phyloP scores from a whole-genome alignment of 2,888 invertebrate genomes.

The Colletes collaris region DNA sequence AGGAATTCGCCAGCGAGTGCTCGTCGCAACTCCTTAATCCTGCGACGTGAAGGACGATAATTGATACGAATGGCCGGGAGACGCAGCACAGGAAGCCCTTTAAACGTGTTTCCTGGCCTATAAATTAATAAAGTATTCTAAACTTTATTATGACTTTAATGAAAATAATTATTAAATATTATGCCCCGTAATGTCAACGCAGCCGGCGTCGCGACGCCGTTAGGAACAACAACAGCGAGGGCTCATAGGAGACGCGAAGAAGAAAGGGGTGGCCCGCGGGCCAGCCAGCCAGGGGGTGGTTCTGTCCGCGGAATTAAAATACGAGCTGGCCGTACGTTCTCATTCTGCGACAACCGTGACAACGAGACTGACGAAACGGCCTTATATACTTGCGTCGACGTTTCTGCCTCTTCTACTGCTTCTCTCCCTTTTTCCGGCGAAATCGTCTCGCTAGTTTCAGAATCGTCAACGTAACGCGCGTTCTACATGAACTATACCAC shows the following conservation, averaged over 20 bases:
- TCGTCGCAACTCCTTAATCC: conserved; percentile 69
- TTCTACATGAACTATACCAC: conserved; percentile 41
- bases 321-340: conserved; percentile 82
- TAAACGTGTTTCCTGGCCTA: conserved; percentile 78
- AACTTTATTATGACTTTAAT: conserved; percentile 83
- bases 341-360: conserved; percentile 81
- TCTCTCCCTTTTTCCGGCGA: conserved; percentile 55
- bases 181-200: conserved; percentile 80
- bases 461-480: conserved; percentile 63
- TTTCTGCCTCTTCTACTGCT: conserved; percentile 62
- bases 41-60: conserved; percentile 76
- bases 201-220: conserved; percentile 62
- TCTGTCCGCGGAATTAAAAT: conserved; percentile 82
- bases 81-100: conserved; percentile 70
- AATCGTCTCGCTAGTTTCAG: conserved; percentile 65
- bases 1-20: conserved; percentile 39
- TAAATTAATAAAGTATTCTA: conserved; percentile 83
- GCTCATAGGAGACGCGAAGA: conserved; percentile 74
- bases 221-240: conserved; percentile 59
- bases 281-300: conserved; percentile 66
- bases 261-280: conserved; percentile 70
- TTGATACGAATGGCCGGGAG: conserved; percentile 79
- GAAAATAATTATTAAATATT: conserved; percentile 83
- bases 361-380: conserved; percentile 81
- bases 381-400: conserved; percentile 75